Percentiles rank a stretch among this genome's conserved stretches.
These are phyloP conservation scores for Strigamia transsilvanica DNA, from an alignment of 2,888 invertebrate genomes.

Conservation along the genomic window DNA sequence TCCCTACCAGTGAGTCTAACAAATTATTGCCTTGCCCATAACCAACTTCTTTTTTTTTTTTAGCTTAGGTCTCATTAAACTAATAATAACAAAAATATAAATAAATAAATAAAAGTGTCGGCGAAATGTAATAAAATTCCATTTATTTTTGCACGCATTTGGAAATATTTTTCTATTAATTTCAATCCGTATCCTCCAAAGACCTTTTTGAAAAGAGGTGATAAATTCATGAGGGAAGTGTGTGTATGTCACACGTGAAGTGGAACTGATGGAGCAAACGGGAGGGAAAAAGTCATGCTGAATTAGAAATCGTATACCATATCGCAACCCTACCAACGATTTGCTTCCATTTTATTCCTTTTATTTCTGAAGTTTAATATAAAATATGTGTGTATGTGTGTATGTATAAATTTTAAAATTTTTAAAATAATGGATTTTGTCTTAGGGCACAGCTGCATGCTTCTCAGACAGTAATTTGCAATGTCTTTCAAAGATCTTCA, in stretches of 20 bases:
- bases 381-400: no score
- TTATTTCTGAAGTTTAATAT: no score
- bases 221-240: constrained; percentile 8
- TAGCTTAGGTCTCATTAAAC: not conserved
- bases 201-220: not conserved
- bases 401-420: no score
- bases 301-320: constrained; percentile 27
- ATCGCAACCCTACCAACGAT: not conserved
- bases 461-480: no score
- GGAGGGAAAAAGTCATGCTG: not conserved
- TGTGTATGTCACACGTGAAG: constrained; percentile 33
- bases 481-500: no score
- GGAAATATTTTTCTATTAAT: not conserved
- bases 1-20: not conserved
- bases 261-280: constrained; percentile 38
- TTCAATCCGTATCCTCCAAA: not conserved
- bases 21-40: not conserved
- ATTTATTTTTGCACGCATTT: not conserved
- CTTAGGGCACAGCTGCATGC: no score
- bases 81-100: not conserved
- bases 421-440: no score
- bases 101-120: not conserved
- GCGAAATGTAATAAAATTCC: not conserved
- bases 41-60: not conserved
- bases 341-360: no score